Evolutionary conservation across 2,888 invertebrate species (phyloP), one percentile per base, ranked within the genome.

Genomic region (Litoditis marina): DNA sequence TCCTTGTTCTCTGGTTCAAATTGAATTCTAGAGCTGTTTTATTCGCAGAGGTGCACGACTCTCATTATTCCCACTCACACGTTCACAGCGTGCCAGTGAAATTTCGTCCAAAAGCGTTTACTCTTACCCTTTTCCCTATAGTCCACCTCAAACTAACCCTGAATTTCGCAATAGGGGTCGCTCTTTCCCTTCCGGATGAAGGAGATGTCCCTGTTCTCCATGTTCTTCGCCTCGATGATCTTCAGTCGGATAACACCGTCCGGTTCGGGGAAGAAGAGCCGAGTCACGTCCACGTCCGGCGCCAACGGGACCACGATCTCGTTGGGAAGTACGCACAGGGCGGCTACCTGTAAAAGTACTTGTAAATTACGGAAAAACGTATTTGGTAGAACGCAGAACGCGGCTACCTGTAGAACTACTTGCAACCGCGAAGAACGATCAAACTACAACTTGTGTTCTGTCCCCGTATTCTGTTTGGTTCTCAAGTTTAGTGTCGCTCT

Each of bases 161-260:
- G 80, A 56, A 81, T 69, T 58, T 81, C 88, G 51, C 91, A 91
- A 84, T 96, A 98, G 3, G 98, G 96, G 87, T 98, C 96, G 0
- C 94, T 94, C 86, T 95, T 95, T 83, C 94, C 93, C 87, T 91
- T 91, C 83, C 92, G 92, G 79, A 95, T 84, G 84, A 96, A 87
- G 49, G 91, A 89, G 52, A 94, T 90, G 84, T 98, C 98, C 85
- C 92, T 94, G 84, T 92, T 94, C 90, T 93, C 92, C 27, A 98
- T 87, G 84, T 96, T 91, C 84, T 91, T 90, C 8, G 93, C 96
- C 87, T 93, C 93, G 7, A 95, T 89, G 11, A 96, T 89, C 84
- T 94, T 92, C 60, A 98, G 90, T 71, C 95, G 88, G 60, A 98
- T 86, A 39, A 96, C 91, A 65, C 98, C 96, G 87, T 94, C 92